Evolutionary conservation across 2,888 invertebrate species (phyloP), one percentile per base, ranked within the genome.

Genomic region (Coenonympha arcania): DNA sequence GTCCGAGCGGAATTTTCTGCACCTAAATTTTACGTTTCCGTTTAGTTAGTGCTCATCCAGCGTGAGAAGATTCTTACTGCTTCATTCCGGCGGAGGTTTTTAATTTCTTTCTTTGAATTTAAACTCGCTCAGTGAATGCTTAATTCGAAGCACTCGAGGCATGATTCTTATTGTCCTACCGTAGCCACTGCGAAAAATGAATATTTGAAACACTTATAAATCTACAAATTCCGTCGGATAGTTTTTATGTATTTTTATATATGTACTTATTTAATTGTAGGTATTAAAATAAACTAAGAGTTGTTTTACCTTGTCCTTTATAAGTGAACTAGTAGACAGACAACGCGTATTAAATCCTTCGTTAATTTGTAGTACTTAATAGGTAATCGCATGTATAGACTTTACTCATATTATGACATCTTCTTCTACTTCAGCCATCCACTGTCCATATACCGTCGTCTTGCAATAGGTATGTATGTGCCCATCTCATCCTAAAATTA

Each of bases 101-200:
- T 77, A 75, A 79, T 79, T 79, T 76, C 62, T 71, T 69, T 70
- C 65, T 69, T 71, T 63, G 64, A 74, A 74, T 73, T 75, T 68
- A 71, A 69, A 71, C 69, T 64, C 69, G 67, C 71, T 65, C 65
- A 57, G 63, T 65, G 71, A 71, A 71, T 73, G 68, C 64, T 63
- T 67, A 73, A 70, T 65, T 50, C 40, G 30, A 37, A 48, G 39
- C 34, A 42, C 15, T 52, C 30, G 30, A 43, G 36, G 28, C 45
- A 50, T 44, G 39, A 50, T 50, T 46, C 40, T 26, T 44, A 50
- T 42, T 50, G 49, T 45, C 39, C 26, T 44, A 16, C 34, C 16
- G 33, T 18, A 34, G 16, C 22, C n/a, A 34, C 26, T 44, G 34
- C 18, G 34, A 16, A 34, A 34, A 34, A 34, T 43, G 22, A 22